Conservation (phyloP, 1,140 invertebrate species). For the Pararge aegeria region DNA sequence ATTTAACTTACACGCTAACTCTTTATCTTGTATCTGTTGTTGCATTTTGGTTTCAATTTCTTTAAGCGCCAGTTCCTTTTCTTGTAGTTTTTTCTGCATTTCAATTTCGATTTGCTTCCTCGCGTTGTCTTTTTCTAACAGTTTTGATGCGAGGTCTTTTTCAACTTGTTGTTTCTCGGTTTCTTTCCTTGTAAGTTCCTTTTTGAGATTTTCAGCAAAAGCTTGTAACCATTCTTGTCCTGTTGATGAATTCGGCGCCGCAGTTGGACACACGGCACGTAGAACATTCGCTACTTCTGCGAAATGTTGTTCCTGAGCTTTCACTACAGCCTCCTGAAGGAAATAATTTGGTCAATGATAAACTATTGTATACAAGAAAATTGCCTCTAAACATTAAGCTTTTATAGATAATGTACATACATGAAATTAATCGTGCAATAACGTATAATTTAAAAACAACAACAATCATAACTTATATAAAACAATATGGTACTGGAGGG, state of each 20-base stretch:
- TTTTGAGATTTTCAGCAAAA: constrained; percentile 77
- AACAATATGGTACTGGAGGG: not conserved
- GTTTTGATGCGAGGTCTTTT: constrained; percentile 40
- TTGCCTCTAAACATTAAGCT: too few species aligned
- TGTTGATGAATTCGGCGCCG: constrained; percentile 69
- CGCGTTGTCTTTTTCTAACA: constrained; percentile 34
- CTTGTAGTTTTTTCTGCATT: constrained; percentile 29
- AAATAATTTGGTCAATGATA: not conserved
- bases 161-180: constrained; percentile 46
- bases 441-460: not conserved
- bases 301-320: constrained; percentile 79
- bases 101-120: constrained; percentile 34
- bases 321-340: constrained; percentile 73
- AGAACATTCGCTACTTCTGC: constrained; percentile 80
- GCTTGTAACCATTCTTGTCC: constrained; percentile 79
- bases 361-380: too few species aligned
- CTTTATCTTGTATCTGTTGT: constrained; percentile 29
- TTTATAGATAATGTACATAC: too few species aligned
- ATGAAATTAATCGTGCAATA: too few species aligned
- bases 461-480: not conserved
- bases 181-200: constrained; percentile 45
- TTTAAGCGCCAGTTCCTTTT: constrained; percentile 38
- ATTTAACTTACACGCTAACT: constrained; percentile 31
- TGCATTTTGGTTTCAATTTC: constrained; percentile 33
- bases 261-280: constrained; percentile 81